These are phyloP conservation scores for Andrena bicolor DNA, from an alignment of 2,888 invertebrate species.

Conservation along the genomic window DNA sequence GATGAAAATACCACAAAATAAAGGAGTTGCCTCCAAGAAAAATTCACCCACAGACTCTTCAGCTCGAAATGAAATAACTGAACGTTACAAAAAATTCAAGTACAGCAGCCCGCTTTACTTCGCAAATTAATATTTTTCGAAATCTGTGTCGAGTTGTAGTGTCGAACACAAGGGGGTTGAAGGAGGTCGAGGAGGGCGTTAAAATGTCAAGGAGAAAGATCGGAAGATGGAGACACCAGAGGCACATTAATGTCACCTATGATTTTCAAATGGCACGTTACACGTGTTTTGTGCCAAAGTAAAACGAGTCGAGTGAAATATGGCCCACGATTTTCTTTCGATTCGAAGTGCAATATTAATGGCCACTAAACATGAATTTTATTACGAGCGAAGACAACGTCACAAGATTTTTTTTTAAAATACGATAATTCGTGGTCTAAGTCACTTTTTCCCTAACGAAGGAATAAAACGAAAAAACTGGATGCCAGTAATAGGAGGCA, in stretches of 20 bases:
- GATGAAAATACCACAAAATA: background rate
- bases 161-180: conserved; percentile 1
- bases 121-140: background rate
- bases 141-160: background rate
- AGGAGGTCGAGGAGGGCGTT: conserved; percentile 6
- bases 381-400: too few relatives aligned
- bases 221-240: background rate
- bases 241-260: background rate
- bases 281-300: background rate
- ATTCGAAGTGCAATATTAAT: too few relatives aligned
- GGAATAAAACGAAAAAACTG: too few relatives aligned
- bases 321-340: too few relatives aligned
- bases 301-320: too few relatives aligned
- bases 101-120: background rate
- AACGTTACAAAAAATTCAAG: too few relatives aligned
- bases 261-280: background rate
- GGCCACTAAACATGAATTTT: too few relatives aligned
- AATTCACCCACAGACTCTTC: background rate
- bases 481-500: background rate
- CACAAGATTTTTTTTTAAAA: too few relatives aligned
- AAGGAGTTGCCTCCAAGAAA: background rate
- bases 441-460: too few relatives aligned
- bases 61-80: background rate
- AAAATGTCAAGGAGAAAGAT: conserved; percentile 24
- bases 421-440: too few relatives aligned